A percentile compares a stretch with the other conserved stretches of the same genome.
phyloP scores from a whole-genome alignment of 1,140 invertebrate genomes.

The Meteorus sp. region DNA sequence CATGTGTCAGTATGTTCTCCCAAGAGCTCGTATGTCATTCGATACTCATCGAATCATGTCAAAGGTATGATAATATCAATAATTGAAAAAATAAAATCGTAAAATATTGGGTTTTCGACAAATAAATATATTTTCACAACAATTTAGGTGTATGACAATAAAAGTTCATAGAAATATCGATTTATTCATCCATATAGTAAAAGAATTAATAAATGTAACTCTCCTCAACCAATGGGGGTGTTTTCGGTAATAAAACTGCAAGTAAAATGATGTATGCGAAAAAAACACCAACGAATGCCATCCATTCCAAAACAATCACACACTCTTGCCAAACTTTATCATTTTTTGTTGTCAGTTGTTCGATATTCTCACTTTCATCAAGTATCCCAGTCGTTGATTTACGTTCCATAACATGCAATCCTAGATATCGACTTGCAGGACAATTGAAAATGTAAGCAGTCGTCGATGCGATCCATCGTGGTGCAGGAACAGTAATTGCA shows the following conservation, averaged over 20 bases:
- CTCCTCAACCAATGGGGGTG: not conserved
- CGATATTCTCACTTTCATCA: constrained; percentile 1
- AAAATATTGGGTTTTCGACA: too few relatives aligned
- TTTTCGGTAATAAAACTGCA: constrained; percentile 32
- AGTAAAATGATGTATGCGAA: constrained; percentile 41
- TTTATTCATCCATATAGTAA: not conserved
- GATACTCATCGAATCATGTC: too few relatives aligned
- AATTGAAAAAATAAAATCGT: not conserved
- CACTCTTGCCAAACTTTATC: constrained; percentile 39
- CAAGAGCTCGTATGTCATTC: too few relatives aligned
- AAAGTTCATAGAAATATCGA: not conserved
- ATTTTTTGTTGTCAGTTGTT: constrained; percentile 24
- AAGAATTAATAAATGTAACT: constrained; percentile 11
- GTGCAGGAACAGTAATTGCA: constrained; percentile 31
- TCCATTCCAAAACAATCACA: constrained; percentile 43
- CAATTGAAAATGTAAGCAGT: constrained; percentile 37
- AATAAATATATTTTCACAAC: not conserved
- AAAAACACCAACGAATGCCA: constrained; percentile 34
- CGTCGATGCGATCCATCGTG: constrained; percentile 38
- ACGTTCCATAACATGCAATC: constrained; percentile 27
- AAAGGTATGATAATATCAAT: not conserved
- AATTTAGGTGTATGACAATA: not conserved
- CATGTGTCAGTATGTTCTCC: too few relatives aligned
- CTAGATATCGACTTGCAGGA: constrained; percentile 37
- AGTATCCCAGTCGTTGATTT: constrained; percentile 17